A percentile compares a stretch with the other conserved stretches of the same genome.
These are phyloP conservation scores for Podarcis cretensis DNA, from an alignment of 2,113 vertebrate genomes.

Conservation along the genomic window DNA sequence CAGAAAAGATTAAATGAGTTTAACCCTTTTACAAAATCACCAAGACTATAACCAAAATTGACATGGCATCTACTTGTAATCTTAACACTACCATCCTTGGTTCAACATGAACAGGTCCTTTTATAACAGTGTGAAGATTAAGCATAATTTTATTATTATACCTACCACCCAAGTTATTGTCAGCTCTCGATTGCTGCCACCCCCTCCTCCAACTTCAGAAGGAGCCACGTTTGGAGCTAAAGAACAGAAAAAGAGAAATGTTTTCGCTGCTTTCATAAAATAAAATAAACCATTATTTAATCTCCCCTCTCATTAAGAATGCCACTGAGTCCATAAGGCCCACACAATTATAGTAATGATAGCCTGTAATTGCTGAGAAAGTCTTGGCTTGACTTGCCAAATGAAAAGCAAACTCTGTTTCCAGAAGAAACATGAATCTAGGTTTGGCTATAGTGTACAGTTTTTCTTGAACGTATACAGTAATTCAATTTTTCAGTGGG, in stretches of 20 bases:
- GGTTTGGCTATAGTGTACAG: constrained; percentile 26
- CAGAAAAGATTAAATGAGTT: background rate
- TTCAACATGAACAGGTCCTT: background rate
- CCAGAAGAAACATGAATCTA: constrained; percentile 35
- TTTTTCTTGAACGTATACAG: constrained; percentile 5
- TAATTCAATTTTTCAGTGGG: background rate
- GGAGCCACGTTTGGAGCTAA: constrained; percentile 95
- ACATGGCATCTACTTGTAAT: background rate
- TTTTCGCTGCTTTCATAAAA: constrained; percentile 31
- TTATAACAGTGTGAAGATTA: background rate
- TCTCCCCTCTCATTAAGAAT: constrained; percentile 50
- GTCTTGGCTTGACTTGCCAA: constrained; percentile 70
- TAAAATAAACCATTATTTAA: constrained; percentile 31
- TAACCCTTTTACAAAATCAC: background rate
- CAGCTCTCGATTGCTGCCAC: constrained; percentile 90
- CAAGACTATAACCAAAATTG: no score
- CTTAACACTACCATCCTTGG: background rate
- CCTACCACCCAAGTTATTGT: constrained; percentile 96
- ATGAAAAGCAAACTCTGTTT: constrained; percentile 65
- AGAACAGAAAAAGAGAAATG: constrained; percentile 60
- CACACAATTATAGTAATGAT: constrained; percentile 67
- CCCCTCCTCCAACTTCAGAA: constrained; percentile 92
- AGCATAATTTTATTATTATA: background rate
- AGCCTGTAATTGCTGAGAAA: constrained; percentile 63
- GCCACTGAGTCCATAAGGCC: constrained; percentile 48